These are phyloP conservation scores for Drosophila quadrilineata DNA, from an alignment of 1,140 invertebrate species.

Conservation along the genomic window DNA sequence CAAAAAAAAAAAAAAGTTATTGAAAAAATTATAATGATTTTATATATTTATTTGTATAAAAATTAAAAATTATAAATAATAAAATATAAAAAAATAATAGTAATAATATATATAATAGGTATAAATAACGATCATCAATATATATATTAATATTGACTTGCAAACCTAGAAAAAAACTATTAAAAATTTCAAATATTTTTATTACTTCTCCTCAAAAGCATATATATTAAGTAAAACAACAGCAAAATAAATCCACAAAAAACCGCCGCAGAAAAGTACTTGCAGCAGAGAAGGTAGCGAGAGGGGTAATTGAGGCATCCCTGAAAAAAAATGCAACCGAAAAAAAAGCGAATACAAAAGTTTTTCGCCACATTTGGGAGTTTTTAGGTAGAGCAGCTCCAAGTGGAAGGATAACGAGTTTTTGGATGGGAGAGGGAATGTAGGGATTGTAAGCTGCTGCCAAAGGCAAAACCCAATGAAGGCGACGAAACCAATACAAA, in stretches of 20 bases:
- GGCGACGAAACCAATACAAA: slow-evolving; percentile 31
- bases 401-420: not conserved
- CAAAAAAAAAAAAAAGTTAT: no score
- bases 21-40: no score
- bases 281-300: not conserved
- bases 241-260: slow-evolving; percentile 40
- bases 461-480: slow-evolving; percentile 12
- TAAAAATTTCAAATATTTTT: slow-evolving; percentile 20
- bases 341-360: slow-evolving; percentile 22
- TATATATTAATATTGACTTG: no score
- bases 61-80: no score
- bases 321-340: slow-evolving; percentile 33
- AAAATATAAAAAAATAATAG: no score
- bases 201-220: no score
- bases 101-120: no score
- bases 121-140: no score
- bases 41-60: no score
- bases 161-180: no score
- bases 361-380: slow-evolving; percentile 9
- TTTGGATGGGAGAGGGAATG: no score
- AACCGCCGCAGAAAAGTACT: slow-evolving; percentile 23
- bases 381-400: not conserved
- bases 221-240: slow-evolving; percentile 9
- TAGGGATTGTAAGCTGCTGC: not conserved
- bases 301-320: not conserved